phyloP scores from a whole-genome alignment of 2,888 invertebrate genomes.

The Malacosoma neustria region DNA sequence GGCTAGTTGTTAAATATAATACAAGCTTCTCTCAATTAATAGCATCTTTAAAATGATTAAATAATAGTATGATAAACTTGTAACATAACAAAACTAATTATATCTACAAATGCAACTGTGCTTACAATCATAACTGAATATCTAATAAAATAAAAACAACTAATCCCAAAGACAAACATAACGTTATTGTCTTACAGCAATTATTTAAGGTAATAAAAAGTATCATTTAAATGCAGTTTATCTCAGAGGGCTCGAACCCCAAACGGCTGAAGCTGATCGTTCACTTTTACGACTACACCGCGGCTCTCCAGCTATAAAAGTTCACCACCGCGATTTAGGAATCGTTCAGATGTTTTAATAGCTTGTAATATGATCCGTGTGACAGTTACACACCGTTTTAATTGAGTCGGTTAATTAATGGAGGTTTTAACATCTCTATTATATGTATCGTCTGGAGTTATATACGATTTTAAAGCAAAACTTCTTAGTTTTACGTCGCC shows the following conservation, averaged over 20 bases:
- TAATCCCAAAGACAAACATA: neutral
- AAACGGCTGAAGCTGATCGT: neutral
- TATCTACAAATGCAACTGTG: too few species aligned
- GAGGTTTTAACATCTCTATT: neutral
- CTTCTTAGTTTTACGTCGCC: too few species aligned
- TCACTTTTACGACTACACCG: slow-evolving; percentile 15
- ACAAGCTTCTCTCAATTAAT: too few species aligned
- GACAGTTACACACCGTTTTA: slow-evolving; percentile 14
- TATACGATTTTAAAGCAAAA: too few species aligned
- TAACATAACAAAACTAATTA: too few species aligned
- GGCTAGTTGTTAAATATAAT: too few species aligned
- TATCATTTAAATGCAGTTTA: neutral
- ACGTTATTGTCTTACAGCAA: neutral
- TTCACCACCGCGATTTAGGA: slow-evolving; percentile 10
- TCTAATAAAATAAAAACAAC: neutral
- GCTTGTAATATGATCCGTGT: slow-evolving; percentile 20
- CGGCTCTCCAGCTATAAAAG: slow-evolving; percentile 16
- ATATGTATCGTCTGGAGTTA: neutral
- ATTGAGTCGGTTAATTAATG: slow-evolving; percentile 3
- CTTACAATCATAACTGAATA: too few species aligned
- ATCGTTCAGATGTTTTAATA: slow-evolving; percentile 17
- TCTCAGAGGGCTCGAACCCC: neutral
- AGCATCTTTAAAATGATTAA: too few species aligned
- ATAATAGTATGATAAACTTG: too few species aligned
- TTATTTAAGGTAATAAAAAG: neutral